Base-by-base conservation (phyloP, 2,113 vertebrate species). In the Bufo gargarizans region DNA sequence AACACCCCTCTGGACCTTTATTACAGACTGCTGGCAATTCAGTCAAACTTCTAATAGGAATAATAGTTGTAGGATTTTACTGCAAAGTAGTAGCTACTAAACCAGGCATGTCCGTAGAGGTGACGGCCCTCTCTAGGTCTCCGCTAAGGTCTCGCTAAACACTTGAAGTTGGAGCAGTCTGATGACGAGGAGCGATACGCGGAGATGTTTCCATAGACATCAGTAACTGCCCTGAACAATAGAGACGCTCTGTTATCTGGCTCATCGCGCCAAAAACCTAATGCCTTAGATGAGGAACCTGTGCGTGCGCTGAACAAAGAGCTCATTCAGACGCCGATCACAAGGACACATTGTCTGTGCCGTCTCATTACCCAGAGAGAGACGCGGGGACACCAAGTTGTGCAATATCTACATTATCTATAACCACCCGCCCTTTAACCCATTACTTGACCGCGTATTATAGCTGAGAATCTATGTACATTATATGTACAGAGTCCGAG, bases 201-300 rank as follows among this genome's bases (percentile, higher is more conserved):
- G 80, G 33, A 20, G 4, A 61, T 47, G 43, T 82, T 82, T 82
- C 63, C 59, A 63, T 4, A 82, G 61, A 82, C 10, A 49, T 82
- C 45, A 49, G 6, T 45, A 45, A 81, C 17, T 63, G 33, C 63
- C 19, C 58, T 45, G 16, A 47, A 63, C 53, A 63, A 58, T 58
- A 80, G 33, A 65, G 6, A 16, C 43, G 19, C 19, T 61, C 55
- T 49, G 4, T 63, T 58, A 82, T 82, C 79, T 58, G 3, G 53
- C 8, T 61, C 78, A 47, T 61, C 56, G 61, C 56, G 56, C 19
- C 55, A 81, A 61, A 45, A 19, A 19, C 45, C 14, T 83, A 65
- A 83, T 53, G 47, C 17, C 61, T 20, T 20, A 17, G 61, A 81
- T 63, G 56, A 49, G 11, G 45, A 67, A 59, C 65, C 82, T 67